Base-by-base conservation (phyloP, 2,888 invertebrate genomes). In the Acleris literana region DNA sequence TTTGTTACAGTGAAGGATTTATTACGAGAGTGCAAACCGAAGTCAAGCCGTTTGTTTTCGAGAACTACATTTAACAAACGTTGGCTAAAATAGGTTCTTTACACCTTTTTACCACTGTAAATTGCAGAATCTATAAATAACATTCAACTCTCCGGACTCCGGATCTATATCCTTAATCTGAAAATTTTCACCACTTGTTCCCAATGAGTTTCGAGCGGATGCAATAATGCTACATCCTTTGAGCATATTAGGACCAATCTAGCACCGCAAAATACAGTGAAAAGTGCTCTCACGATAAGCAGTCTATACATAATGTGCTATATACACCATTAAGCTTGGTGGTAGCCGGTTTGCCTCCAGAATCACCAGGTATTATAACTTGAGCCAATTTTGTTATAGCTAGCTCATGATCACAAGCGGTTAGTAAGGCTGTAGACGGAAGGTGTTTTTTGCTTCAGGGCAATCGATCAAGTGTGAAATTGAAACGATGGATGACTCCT, bases 151-250 rank as follows among this genome's bases (percentile, higher is more conserved):
- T 13, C 46, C n/a, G 46, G 17, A 70, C n/a, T n/a, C n/a, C n/a
- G n/a, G n/a, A n/a, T n/a, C n/a, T 71, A 60, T 66, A 69, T 69
- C 70, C 70, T 68, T 71, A 64, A 72, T 68, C 53, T 65, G 20
- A 49, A 56, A 59, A 71, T 69, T 70, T 70, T 68, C 70, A 71
- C 75, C 70, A 72, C 75, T 71, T 72, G 71, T 65, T 70, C 74
- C 82, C 84, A 87, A 87, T 87, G 87, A 86, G 78, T 65, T 63
- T 71, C 71, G 69, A 68, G 70, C 85, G 88, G 88, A 88, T 84
- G 86, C 79, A 74, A 80, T 83, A 80, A 88, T 88, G 77, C 75
- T 72, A 80, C 84, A 84, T 89, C 88, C 89, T 85, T 77, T 72
- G 48, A 72, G 59, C 72, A 67, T 72, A 87, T 88, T 88, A 88